phyloP scores from a whole-genome alignment of 2,888 invertebrate species.

The Andricus curvator region DNA sequence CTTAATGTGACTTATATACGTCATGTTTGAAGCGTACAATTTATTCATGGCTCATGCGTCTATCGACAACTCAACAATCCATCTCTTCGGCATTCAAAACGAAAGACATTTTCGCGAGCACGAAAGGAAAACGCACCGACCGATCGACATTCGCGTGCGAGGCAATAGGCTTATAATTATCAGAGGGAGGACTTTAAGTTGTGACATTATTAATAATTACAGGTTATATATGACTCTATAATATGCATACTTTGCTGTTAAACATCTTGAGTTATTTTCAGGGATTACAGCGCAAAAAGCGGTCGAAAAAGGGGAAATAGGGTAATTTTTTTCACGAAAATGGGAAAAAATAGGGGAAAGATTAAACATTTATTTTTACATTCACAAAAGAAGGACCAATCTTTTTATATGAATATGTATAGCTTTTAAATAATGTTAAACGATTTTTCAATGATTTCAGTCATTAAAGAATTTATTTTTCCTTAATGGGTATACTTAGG shows the following conservation, averaged over 20 bases:
- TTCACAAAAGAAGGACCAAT: too few species aligned
- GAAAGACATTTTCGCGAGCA: not conserved
- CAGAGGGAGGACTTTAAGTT: not conserved
- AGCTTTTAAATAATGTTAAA: too few species aligned
- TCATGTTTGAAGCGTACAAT: constrained; percentile 25
- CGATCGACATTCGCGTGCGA: constrained; percentile 30
- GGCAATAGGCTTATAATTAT: constrained; percentile 1
- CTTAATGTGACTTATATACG: constrained; percentile 36
- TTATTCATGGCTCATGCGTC: constrained; percentile 28
- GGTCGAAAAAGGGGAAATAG: too few species aligned
- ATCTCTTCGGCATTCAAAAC: constrained; percentile 15
- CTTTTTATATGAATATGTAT: too few species aligned
- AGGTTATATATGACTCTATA: constrained; percentile 2
- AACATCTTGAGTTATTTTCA: not conserved
- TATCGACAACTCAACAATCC: constrained; percentile 20
- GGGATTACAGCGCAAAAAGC: not conserved
- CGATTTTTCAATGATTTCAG: too few species aligned
- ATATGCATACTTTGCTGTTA: not conserved
- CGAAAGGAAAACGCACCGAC: not conserved
- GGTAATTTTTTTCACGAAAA: too few species aligned
- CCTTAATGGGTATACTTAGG: too few species aligned
- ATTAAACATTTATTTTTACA: too few species aligned
- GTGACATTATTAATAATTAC: constrained; percentile 9
- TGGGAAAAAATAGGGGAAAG: not conserved
- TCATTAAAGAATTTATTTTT: too few species aligned